Base-by-base conservation (phyloP, 2,797 vertebrate genomes). In the Euthynnus affinis region DNA sequence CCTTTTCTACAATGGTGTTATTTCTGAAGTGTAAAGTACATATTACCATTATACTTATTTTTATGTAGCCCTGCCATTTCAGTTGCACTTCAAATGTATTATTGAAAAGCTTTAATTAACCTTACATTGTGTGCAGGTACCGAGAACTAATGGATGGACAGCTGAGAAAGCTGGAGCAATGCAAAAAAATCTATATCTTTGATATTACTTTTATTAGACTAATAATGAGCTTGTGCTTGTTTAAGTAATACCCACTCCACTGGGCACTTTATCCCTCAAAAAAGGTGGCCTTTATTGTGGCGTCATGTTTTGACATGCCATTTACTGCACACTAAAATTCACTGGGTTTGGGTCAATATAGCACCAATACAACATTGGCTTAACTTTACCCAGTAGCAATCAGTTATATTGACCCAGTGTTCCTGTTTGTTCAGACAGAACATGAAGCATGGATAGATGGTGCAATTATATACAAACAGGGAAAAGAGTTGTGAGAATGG, bases 1-100 rank as follows among this genome's bases (percentile, higher is more conserved):
- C 52, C 44, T 63, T 75, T 25, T 17, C 53, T n/a, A 17, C 3
- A 8, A 2, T 1, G 5, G 18, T 46, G 32, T 69, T 4, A 63
- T 55, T 61, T 62, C 70, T 48, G 18, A 67, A 44, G 48, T 75
- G 56, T 49, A 34, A 72, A 23, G 18, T 40, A 9, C 49, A 42
- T 14, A 42, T 14, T 42, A 37, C 34, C 9, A 5, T 44, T 42
- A n/a, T 23, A 9, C 6, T 37, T 20, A 5, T 40, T 69, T 74
- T 32, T 32, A 27, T 7, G 51, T 15, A 18, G 9, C 8, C 3
- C n/a, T 37, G 49, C n/a, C 9, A 3, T 23, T 67, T 48, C 6
- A 15, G 4, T 22, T 48, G 48, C n/a, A 23, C 25, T 46, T 60
- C 0, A 66, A 51, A 13, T 29, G 37, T 25, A 17, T 51, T 74